Base-by-base conservation (phyloP, 2,797 vertebrate genomes). In the Manis javanica region DNA sequence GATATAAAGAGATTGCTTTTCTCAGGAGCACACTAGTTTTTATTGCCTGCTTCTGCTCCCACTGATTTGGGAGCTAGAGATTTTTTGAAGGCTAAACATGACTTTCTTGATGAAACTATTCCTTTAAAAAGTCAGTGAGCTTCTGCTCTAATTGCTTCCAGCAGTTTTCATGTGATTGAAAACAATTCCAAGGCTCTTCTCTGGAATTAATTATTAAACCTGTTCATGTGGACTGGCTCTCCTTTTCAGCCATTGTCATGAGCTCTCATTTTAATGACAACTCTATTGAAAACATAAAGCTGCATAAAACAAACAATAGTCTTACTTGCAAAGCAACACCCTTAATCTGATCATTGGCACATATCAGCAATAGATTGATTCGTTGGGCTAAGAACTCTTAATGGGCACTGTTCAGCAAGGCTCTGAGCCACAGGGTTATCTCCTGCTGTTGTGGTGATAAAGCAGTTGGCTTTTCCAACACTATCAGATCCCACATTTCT, bases 1-100 rank as follows among this genome's bases (percentile, higher is more conserved):
- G 78, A 92, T 86, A 89, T 92, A 66, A 59, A 85, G 18, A 77
- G 12, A 82, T 57, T 83, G 16, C 31, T 87, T 55, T 71, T 89
- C 34, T 94, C 63, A 79, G 2, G 53, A 39, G 12, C 59, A 26
- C n/a, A 51, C 7, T 19, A 29, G 9, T 51, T 91, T 93, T 86
- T 86, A 66, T 29, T 49, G 82, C 16, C 39, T 91, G 24, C 15
- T 91, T 77, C 78, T 69, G 23, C 21, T 82, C 23, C 72, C n/a
- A 87, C 31, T 37, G 49, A 83, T 77, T 61, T 68, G 42, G 77
- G 21, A 83, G 7, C 12, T 57, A 14, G 53, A 91, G 61, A 93
- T 31, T 83, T 87, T 94, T 93, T 75, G 64, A 95, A 89, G 6
- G 2, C 37, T 74, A 57, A 37, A 16, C 37, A 77, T 63, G 39